Conservation (phyloP, 2,113 vertebrate genomes). For the Crotalus viridis region DNA sequence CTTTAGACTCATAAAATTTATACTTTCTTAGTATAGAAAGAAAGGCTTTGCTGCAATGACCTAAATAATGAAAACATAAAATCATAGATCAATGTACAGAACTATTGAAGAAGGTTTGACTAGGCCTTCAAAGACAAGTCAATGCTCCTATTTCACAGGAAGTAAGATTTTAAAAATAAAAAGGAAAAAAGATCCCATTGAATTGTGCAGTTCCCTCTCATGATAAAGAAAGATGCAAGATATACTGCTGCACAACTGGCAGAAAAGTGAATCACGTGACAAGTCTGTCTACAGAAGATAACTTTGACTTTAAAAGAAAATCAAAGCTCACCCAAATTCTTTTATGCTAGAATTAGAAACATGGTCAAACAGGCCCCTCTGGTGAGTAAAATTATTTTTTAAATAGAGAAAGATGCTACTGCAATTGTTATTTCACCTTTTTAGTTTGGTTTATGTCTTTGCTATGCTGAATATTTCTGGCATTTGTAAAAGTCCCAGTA, state of each 20-base stretch:
- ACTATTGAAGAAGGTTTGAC: not conserved
- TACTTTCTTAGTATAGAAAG: not conserved
- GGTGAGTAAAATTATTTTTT: not conserved
- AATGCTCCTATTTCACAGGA: not conserved
- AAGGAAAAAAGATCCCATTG: not conserved
- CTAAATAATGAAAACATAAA: not conserved
- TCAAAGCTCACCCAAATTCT: not conserved
- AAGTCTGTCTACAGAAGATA: not conserved
- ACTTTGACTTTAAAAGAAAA: not conserved
- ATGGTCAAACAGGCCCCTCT: not conserved
- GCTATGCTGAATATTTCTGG: no score
- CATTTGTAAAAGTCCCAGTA: no score
- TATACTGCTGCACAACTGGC: not conserved
- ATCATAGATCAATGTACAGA: not conserved
- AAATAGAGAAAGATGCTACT: not conserved
- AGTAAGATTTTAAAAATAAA: not conserved
- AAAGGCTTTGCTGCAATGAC: not conserved
- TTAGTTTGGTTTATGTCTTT: not conserved
- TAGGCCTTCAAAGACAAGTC: not conserved
- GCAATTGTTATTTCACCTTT: not conserved
- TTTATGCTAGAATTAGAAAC: not conserved
- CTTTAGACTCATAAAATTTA: not conserved
- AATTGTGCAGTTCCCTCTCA: not conserved
- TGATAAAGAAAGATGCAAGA: not conserved
- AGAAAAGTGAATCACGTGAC: not conserved